Conservation (phyloP, 1,140 invertebrate genomes). For the Pogonomyrmex californicus region DNA sequence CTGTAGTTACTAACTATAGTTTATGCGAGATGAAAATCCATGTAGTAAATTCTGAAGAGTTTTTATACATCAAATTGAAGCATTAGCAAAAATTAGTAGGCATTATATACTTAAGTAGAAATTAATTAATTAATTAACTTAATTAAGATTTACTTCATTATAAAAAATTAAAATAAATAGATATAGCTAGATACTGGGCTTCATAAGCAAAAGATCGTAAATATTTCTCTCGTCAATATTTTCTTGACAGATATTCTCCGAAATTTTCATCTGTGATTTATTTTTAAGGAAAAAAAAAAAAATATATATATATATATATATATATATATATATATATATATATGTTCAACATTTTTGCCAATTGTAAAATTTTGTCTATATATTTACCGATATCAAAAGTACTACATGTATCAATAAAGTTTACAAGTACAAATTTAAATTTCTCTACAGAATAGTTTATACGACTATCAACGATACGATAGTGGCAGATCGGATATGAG, state of each 20-base stretch:
- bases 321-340: no score
- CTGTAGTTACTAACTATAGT: neutral
- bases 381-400: neutral
- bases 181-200: no score
- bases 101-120: neutral
- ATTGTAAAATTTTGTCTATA: neutral
- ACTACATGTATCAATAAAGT: neutral
- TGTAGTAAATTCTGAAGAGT: neutral
- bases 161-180: no score
- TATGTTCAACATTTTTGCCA: conserved; percentile 12
- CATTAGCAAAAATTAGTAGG: no score
- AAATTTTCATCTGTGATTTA: no score
- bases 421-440: neutral
- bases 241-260: no score
- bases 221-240: no score
- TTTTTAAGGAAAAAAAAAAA: no score
- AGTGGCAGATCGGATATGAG: conserved; percentile 32
- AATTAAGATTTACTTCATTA: no score
- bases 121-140: neutral
- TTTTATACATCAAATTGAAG: no score
- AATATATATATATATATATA: neutral
- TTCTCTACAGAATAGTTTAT: conserved; percentile 58
- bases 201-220: no score
- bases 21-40: neutral
- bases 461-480: conserved; percentile 52